A percentile compares a stretch with the other conserved stretches of the same genome.
These are phyloP conservation scores for Trinectes maculatus DNA, from an alignment of 2,113 vertebrate species.

Conservation along the genomic window DNA sequence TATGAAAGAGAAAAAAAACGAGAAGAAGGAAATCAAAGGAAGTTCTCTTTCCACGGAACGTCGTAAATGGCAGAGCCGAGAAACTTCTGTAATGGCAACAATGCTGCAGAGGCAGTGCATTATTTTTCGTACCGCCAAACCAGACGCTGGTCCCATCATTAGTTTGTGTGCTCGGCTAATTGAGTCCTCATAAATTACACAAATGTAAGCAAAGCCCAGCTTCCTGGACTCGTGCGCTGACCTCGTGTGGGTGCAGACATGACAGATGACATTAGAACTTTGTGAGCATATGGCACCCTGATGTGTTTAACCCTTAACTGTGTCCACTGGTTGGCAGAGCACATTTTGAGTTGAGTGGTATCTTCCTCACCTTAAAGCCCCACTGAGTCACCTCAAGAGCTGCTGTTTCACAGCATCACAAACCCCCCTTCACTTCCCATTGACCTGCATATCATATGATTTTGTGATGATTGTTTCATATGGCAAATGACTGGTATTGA, in stretches of 20 bases:
- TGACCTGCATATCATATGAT: too few species aligned
- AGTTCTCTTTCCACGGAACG: conserved; percentile 49
- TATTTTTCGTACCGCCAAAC: conserved; percentile 52
- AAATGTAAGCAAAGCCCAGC: conserved; percentile 40
- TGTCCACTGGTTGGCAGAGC: too few species aligned
- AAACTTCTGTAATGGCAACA: conserved; percentile 32
- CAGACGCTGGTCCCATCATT: conserved; percentile 62
- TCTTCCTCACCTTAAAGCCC: too few species aligned
- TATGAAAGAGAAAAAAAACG: conserved; percentile 25
- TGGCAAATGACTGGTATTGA: too few species aligned
- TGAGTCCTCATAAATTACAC: conserved; percentile 69
- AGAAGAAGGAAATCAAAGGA: conserved; percentile 43
- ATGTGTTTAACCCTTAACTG: too few species aligned
- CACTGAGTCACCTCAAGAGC: neutral
- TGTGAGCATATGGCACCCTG: neutral
- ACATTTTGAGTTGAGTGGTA: too few species aligned
- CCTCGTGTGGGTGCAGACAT: conserved; percentile 21
- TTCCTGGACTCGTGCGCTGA: conserved; percentile 21
- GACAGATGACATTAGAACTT: conserved; percentile 37
- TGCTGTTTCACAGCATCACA: too few species aligned
- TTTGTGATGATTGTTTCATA: too few species aligned
- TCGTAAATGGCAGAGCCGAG: conserved; percentile 11
- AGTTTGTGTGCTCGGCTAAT: conserved; percentile 69
- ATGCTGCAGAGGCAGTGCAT: conserved; percentile 42
- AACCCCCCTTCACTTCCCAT: too few species aligned